Conservation (phyloP, 2,888 invertebrate species). For the Halictus quadricinctus region DNA sequence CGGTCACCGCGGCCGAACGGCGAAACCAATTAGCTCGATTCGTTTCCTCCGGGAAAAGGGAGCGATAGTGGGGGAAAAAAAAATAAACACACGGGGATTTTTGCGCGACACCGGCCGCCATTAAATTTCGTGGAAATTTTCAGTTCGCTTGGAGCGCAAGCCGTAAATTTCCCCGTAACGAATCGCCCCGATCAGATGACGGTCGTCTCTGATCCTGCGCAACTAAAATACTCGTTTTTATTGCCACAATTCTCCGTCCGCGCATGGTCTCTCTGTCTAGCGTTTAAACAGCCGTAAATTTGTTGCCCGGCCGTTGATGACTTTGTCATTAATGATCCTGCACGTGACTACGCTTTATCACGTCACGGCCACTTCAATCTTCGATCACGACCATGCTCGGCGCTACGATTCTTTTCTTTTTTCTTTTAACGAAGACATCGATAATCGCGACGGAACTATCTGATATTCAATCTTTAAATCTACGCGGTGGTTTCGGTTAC, state of each 20-base stretch:
- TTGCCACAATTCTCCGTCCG: constrained; percentile 8
- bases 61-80: background rate
- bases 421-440: background rate
- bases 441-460: background rate
- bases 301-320: constrained; percentile 19
- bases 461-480: background rate
- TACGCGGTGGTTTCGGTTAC: too few species aligned
- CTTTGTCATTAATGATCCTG: constrained; percentile 45
- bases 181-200: constrained; percentile 27
- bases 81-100: background rate
- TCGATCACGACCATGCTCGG: constrained; percentile 6
- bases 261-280: constrained; percentile 9
- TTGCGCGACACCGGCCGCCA: background rate
- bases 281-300: constrained; percentile 52
- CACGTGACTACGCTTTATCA: constrained; percentile 38
- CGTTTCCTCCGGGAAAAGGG: constrained; percentile 18
- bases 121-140: constrained; percentile 40
- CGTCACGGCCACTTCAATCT: constrained; percentile 42
- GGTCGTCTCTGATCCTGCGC: constrained; percentile 17
- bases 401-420: background rate
- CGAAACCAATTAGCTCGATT: constrained; percentile 4
- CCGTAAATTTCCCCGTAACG: constrained; percentile 44
- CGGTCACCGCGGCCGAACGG: constrained; percentile 3
- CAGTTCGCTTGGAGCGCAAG: constrained; percentile 22
- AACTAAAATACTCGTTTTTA: constrained; percentile 50